Base-by-base conservation (phyloP, 2,888 invertebrate species). In the Dorcus parallelipipedus region DNA sequence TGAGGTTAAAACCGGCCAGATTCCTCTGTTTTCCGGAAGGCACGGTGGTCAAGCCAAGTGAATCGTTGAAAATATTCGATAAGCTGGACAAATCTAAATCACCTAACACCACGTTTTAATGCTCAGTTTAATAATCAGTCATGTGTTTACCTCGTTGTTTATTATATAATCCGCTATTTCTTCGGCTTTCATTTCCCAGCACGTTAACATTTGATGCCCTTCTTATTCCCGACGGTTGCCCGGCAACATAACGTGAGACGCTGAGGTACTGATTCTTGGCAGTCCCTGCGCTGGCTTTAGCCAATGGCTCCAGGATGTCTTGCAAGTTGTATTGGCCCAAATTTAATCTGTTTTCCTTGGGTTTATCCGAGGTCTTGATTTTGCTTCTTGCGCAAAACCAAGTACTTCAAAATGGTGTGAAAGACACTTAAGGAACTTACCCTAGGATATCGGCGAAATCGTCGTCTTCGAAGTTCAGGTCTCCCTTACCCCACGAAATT, bases 181-280 rank as follows among this genome's bases (percentile, higher is more conserved):
- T 72, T 26, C 62, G 64, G 59, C 53, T 64, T 42, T 55, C 65
- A 47, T 66, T 65, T 10, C 68, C 69, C 41, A 72, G 58, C 26
- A 70, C 60, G 61, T 67, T 73, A 49, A 72, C 60, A 52, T 69
- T 71, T 1, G 72, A 69, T 54, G 74, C 74, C 54, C 72, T 68
- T 55, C 74, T 68, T 6, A 69, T 63, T 26, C 69, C 72, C 4
- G 74, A 69, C 10, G 76, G 72, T 64, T 76, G 76, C 60, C 91
- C 91, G 59, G 90, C 87, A 67, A 91, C 85, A 77, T 92, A 92
- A 71, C 92, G 83, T 64, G 91, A 85, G 63, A 90, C 87, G 64
- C 86, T 85, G 64, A 91, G 78, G 78, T 92, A 93, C 63, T 90
- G 88, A 69, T 89, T 89, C 67, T 91, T 91, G 3, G 87, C 88